These are phyloP conservation scores for Lamellibrachia columna DNA, from an alignment of 2,888 invertebrate genomes.

Conservation along the genomic window DNA sequence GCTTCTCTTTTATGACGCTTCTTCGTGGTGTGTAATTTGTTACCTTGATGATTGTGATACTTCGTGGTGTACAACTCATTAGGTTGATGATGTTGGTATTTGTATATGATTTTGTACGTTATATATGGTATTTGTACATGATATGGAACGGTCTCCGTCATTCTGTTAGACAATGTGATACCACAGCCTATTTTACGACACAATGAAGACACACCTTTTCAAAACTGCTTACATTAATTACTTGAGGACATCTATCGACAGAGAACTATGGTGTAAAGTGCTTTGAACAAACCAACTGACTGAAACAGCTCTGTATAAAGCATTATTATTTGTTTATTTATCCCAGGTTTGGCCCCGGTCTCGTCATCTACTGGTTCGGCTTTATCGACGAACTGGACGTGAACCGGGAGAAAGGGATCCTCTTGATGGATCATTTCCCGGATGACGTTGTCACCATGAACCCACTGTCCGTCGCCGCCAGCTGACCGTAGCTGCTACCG, in stretches of 20 bases:
- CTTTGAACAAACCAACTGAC: too few species aligned
- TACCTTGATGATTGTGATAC: not conserved
- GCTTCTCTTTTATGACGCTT: not conserved
- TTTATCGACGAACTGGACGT: slow-evolving; percentile 69
- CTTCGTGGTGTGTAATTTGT: too few species aligned
- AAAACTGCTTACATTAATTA: too few species aligned
- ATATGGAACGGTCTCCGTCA: too few species aligned
- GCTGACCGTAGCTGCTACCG: not conserved
- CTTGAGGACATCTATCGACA: too few species aligned
- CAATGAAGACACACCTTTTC: too few species aligned
- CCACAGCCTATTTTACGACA: too few species aligned
- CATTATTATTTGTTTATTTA: too few species aligned
- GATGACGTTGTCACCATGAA: slow-evolving; percentile 35
- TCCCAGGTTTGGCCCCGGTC: slow-evolving; percentile 86
- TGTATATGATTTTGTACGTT: not conserved
- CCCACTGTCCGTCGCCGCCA: not conserved
- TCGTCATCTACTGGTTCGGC: slow-evolving; percentile 97
- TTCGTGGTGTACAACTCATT: not conserved
- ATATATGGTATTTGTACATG: not conserved
- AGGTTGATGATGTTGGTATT: not conserved
- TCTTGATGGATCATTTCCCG: slow-evolving; percentile 60
- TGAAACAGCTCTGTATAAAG: too few species aligned
- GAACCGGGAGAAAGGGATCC: slow-evolving; percentile 59
- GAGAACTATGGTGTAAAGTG: too few species aligned
- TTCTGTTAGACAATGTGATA: too few species aligned